phyloP scores from a whole-genome alignment of 1,140 invertebrate genomes.

The Danaus melanippus region DNA sequence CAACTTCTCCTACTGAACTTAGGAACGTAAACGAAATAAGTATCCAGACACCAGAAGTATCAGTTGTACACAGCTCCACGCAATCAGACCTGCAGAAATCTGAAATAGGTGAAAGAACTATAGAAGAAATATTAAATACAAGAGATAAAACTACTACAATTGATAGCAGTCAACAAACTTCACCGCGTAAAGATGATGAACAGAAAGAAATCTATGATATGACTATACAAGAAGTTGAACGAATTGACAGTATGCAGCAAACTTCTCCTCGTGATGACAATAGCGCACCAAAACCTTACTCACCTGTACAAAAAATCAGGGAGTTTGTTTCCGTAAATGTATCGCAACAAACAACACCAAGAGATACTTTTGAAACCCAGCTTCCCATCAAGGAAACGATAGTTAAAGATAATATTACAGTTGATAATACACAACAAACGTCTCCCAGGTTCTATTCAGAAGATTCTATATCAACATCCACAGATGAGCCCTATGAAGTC shows the following conservation, averaged over 20 bases:
- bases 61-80: slow-evolving; percentile 41
- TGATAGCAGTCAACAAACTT: slow-evolving; percentile 61
- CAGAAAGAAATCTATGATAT: neutral
- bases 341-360: slow-evolving; percentile 49
- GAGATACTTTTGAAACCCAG: slow-evolving; percentile 36
- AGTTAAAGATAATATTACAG: slow-evolving; percentile 36
- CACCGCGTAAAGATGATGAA: slow-evolving; percentile 35
- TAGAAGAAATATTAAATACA: slow-evolving; percentile 2
- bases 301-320: slow-evolving; percentile 15
- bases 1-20: slow-evolving; percentile 48
- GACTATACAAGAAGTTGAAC: slow-evolving; percentile 11
- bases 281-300: slow-evolving; percentile 1
- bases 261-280: slow-evolving; percentile 23
- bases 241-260: slow-evolving; percentile 21
- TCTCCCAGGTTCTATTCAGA: slow-evolving; percentile 62
- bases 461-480: slow-evolving; percentile 61
- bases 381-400: slow-evolving; percentile 32
- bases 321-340: slow-evolving; percentile 30
- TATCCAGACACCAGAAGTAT: slow-evolving; percentile 64
- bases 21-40: slow-evolving; percentile 60
- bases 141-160: slow-evolving; percentile 29
- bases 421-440: slow-evolving; percentile 71
- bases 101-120: slow-evolving; percentile 8
- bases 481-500: slow-evolving; percentile 76
- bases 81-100: slow-evolving; percentile 39